Base-by-base conservation (phyloP, 1,140 invertebrate species). In the Mamestra configurata region DNA sequence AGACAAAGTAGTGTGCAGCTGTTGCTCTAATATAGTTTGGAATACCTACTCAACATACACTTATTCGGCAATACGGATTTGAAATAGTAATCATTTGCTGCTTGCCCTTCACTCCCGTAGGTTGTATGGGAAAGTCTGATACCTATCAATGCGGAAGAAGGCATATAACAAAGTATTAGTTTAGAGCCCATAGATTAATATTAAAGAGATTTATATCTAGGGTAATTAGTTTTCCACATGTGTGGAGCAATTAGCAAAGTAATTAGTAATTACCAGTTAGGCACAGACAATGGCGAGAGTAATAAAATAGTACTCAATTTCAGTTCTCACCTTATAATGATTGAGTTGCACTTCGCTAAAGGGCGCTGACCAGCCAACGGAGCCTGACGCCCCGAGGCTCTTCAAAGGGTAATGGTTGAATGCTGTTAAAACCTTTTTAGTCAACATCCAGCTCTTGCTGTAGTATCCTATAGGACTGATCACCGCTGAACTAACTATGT, bases 341-440 rank as follows among this genome's bases (percentile, higher is more conserved):
- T 97, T 96, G 80, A 97, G 93, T 86, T 96, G 95, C 15, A 95
- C 96, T 79, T 95, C 87, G 11, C 86, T 86, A 77, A 91, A 87
- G 5, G 96, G 93, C 49, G 95, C 90, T 61, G 95, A 95, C 82
- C 96, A 95, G 77, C 94, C 95, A 1, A 95, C 95, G 4, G 95
- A 95, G 6, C 96, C 95, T n/a, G 86, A 66, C 20, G 88, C 79
- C 77, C 96, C 95, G 10, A 97, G 82, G 51, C 96, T 95, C 57
- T 96, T 95, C 64, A 97, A 86, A 1, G 97, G 96, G 83, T 97
- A 97, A 88, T 97, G 97, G 91, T 97, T 97, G 91, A 97, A 97
- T 66, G 97, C 97, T 37, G 96, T 97, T 81, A 97, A 91, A 31
- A 97, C 95, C 55, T 95, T 96, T 70, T 95, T 95, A 1, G 97